These are phyloP conservation scores for Drosophila persimilis DNA, from an alignment of 1,140 invertebrate species.

Conservation along the genomic window DNA sequence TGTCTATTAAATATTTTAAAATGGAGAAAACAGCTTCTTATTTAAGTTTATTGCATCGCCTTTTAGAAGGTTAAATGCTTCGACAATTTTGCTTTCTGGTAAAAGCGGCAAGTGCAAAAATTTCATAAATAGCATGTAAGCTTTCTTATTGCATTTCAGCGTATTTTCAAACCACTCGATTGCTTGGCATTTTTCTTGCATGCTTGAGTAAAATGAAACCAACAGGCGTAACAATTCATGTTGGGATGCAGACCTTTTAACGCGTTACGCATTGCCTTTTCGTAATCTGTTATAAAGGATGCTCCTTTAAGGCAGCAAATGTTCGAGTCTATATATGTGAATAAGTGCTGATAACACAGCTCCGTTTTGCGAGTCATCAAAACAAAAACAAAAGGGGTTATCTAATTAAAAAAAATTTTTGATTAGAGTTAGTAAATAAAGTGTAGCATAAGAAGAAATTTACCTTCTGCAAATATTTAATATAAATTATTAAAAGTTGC, in stretches of 20 bases:
- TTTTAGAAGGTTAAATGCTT: too few relatives aligned
- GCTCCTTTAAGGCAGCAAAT: background rate
- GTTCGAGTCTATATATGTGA: background rate
- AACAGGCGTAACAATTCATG: background rate
- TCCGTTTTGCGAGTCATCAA: background rate
- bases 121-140: too few relatives aligned
- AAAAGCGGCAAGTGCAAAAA: too few relatives aligned
- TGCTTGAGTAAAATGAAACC: constrained; percentile 1
- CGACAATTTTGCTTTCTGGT: too few relatives aligned
- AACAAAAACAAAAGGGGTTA: background rate
- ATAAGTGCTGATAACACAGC: background rate
- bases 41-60: too few relatives aligned
- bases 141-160: too few relatives aligned
- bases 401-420: background rate
- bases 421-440: background rate
- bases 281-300: background rate
- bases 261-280: background rate
- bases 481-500: background rate
- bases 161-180: too few relatives aligned
- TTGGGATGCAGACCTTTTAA: background rate
- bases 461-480: background rate
- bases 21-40: too few relatives aligned
- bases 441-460: background rate
- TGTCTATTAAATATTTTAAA: too few relatives aligned
- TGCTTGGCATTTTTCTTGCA: background rate